Percentiles rank a stretch among this genome's conserved stretches.
Conservation (phyloP, 2,888 invertebrate species). For the Noctua pronuba region DNA sequence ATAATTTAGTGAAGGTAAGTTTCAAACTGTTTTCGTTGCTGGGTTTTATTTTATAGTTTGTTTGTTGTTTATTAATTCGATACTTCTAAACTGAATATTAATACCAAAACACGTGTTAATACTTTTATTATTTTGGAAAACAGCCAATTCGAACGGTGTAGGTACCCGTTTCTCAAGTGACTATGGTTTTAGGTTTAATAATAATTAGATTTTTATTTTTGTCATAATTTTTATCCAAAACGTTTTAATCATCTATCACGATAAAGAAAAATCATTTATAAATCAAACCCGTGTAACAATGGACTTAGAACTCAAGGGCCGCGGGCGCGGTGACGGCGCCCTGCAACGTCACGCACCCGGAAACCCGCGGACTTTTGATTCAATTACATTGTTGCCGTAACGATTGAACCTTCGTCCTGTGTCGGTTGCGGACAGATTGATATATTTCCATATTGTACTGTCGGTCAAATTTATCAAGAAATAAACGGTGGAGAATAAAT, state of each 20-base stretch:
- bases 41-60: slow-evolving; percentile 8
- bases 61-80: background rate
- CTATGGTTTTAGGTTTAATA: background rate
- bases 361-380: slow-evolving; percentile 66
- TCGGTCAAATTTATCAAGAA: background rate
- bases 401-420: slow-evolving; percentile 46
- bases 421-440: background rate
- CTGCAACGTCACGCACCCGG: slow-evolving; percentile 47
- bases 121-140: background rate
- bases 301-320: slow-evolving; percentile 20
- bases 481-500: background rate
- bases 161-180: background rate
- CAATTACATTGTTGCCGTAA: slow-evolving; percentile 67
- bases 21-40: background rate
- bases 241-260: background rate
- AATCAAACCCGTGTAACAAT: slow-evolving; percentile 42
- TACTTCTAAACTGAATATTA: background rate
- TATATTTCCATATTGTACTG: background rate
- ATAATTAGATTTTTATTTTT: background rate
- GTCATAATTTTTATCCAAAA: background rate
- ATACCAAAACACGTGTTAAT: background rate
- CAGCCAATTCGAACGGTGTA: background rate
- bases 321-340: background rate
- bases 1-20: background rate
- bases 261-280: background rate